phyloP scores from a whole-genome alignment of 2,797 vertebrate species.

The Xyrichtys novacula region DNA sequence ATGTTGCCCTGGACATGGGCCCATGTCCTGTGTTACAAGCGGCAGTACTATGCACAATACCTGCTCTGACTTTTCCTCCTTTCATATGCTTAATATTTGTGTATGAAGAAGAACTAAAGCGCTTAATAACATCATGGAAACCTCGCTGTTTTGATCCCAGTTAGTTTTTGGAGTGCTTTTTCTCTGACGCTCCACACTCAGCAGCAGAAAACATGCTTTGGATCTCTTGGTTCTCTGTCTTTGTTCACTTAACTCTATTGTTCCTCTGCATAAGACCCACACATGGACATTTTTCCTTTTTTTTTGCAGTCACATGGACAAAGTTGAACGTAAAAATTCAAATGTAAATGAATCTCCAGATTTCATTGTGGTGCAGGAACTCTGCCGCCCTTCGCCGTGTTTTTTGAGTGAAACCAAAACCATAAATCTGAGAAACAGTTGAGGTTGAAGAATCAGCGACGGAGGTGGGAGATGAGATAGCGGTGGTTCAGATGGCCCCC shows the following conservation, averaged over 20 bases:
- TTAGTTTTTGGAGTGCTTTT: conserved; percentile 11
- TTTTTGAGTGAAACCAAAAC: conserved; percentile 58
- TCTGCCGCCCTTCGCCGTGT: conserved; percentile 51
- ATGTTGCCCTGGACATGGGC: conserved; percentile 85
- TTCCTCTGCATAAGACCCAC: conserved; percentile 26
- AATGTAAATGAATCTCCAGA: conserved; percentile 44
- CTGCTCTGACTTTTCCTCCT: conserved; percentile 54
- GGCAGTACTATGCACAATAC: conserved; percentile 45
- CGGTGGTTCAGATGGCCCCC: conserved; percentile 60
- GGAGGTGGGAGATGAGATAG: conserved; percentile 76
- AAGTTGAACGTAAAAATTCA: conserved; percentile 28
- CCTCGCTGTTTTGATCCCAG: conserved; percentile 34
- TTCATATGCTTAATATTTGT: conserved; percentile 56
- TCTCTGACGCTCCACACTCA: conserved; percentile 15
- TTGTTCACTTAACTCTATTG: conserved; percentile 41
- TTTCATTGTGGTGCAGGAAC: conserved; percentile 52
- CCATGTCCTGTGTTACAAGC: conserved; percentile 62
- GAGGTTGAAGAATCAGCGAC: conserved; percentile 68
- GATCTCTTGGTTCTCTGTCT: conserved; percentile 14
- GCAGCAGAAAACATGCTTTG: not conserved
- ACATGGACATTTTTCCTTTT: too few relatives aligned
- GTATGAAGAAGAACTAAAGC: conserved; percentile 48
- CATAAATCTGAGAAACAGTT: conserved; percentile 77
- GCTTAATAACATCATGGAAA: conserved; percentile 40
- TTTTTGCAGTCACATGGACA: conserved; percentile 20